A percentile compares a stretch with the other conserved stretches of the same genome.
These are phyloP conservation scores for Psophia crepitans DNA, from an alignment of 2,113 vertebrate genomes.

Conservation along the genomic window DNA sequence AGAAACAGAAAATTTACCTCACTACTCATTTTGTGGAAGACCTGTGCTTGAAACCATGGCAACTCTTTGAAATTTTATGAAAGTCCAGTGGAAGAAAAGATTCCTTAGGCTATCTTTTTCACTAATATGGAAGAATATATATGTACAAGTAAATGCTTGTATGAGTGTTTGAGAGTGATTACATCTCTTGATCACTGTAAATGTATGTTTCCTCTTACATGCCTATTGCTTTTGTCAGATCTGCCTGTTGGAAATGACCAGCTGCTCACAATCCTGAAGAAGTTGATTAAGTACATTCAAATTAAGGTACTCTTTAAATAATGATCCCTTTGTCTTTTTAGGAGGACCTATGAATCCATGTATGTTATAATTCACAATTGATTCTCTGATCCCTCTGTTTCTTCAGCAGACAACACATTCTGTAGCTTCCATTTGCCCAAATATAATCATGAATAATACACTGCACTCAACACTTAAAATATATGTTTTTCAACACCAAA, in stretches of 20 bases:
- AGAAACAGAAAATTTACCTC: background rate
- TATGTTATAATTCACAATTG: background rate
- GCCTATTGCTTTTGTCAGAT: slow-evolving; percentile 72
- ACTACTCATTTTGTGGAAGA: background rate
- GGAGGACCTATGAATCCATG: too few species aligned
- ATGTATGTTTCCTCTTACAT: background rate
- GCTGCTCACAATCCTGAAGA: slow-evolving; percentile 82
- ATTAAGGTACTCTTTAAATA: slow-evolving; percentile 82
- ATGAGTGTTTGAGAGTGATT: background rate
- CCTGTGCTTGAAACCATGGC: background rate
- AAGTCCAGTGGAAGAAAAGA: background rate
- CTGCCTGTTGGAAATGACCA: slow-evolving; percentile 88
- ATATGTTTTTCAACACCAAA: background rate
- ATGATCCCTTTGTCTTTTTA: background rate
- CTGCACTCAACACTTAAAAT: background rate
- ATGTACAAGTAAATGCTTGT: rapidly evolving
- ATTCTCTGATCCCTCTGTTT: background rate
- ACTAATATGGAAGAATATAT: background rate
- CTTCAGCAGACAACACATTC: background rate
- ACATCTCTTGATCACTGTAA: background rate
- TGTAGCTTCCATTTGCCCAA: background rate
- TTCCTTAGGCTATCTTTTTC: background rate
- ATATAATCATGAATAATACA: background rate
- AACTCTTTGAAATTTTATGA: background rate
- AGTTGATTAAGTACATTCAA: slow-evolving; percentile 86